Evolutionary conservation across 2,888 invertebrate genomes (phyloP), one percentile per base, ranked within the genome.

Genomic region (Caradrina clavipalpis): DNA sequence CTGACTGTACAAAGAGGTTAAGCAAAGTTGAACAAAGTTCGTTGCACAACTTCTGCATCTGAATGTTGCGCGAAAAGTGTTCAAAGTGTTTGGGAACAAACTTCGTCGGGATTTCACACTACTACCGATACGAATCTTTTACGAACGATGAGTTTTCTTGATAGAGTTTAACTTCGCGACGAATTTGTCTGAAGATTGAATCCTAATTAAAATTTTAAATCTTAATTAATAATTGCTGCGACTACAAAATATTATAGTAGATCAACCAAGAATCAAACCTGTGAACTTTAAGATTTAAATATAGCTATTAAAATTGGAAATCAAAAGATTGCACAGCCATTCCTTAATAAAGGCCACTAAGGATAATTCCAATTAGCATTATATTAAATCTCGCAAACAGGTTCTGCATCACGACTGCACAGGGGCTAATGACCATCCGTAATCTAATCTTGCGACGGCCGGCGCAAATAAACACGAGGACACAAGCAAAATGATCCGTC

Each of bases 371-470:
- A 80, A 84, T 86, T 84, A 86, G 76, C 81, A 86, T 87, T 84
- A 85, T 83, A 87, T 86, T 86, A 82, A 88, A 88, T 83, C 83
- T 81, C 72, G 83, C 88, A 87, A 90, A 91, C 91, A 82, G 88
- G 91, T 91, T 89, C 83, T 90, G 89, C 89, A 88, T 83, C 89
- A 87, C 80, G 85, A 87, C 86, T 86, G 85, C 86, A 84, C 83
- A 77, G 88, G 86, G 92, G 93, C 91, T 92, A 94, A 93, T 90
- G 94, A 93, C 94, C 94, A 92, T 82, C 80, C 86, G 92, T 92
- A 93, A 94, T 94, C 94, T 94, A 93, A 94, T 94, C 94, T 92
- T 83, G 85, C 83, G 80, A 80, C 83, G 82, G 79, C 83, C 86
- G 83, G 86, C 86, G 84, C 89, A 82, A 83, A 83, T 80, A 83